Evolutionary conservation across 2,113 vertebrate genomes (phyloP).

Genomic region (Camelus dromedarius): DNA sequence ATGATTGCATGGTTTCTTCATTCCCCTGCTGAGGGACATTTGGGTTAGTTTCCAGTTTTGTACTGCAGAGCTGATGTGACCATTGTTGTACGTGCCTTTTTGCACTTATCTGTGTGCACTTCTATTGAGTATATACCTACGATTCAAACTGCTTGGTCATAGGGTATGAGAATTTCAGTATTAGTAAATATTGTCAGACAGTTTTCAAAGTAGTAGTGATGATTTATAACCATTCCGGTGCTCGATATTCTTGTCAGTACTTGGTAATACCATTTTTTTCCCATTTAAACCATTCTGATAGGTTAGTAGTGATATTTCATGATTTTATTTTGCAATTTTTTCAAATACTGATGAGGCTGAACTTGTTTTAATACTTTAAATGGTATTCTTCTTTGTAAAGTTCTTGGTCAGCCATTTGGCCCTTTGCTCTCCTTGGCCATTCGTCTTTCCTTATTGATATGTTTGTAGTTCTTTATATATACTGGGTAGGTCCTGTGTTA

Average conservation of each 20-base stretch:
- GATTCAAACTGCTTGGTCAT: background rate
- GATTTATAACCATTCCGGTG: background rate
- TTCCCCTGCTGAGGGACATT: background rate
- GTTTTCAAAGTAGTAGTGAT: background rate
- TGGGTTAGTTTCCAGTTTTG: background rate
- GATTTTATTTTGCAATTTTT: slow-evolving; percentile 26
- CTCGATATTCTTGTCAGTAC: background rate
- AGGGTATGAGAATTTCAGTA: background rate
- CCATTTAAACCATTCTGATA: background rate
- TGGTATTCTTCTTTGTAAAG: background rate
- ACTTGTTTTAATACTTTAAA: background rate
- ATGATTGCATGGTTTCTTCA: background rate
- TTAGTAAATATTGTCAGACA: background rate
- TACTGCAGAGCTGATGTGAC: background rate
- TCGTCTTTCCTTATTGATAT: background rate
- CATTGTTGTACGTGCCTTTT: background rate
- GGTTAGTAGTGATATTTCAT: background rate
- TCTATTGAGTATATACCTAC: background rate
- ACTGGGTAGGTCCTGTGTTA: background rate
- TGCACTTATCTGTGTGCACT: background rate
- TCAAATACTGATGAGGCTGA: background rate
- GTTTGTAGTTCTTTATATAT: background rate
- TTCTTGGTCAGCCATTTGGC: background rate
- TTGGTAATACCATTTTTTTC: background rate
- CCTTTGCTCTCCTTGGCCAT: background rate